Percentiles rank a stretch among this genome's conserved stretches.
phyloP scores from a whole-genome alignment of 2,113 vertebrate species.

The Anthoscopus minutus region DNA sequence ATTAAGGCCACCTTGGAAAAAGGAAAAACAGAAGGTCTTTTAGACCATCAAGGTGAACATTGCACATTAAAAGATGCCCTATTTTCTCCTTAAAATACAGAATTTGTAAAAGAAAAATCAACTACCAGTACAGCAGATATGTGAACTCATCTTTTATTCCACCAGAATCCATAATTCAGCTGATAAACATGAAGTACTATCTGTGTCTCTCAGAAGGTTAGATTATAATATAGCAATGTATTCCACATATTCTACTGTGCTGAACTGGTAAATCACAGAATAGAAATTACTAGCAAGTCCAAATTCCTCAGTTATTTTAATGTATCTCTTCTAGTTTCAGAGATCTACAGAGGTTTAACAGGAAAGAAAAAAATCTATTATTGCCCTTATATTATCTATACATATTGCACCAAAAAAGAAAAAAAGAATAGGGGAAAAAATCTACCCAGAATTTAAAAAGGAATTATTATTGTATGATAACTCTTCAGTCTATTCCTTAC shows the following conservation, averaged over 20 bases:
- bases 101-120: background rate
- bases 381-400: background rate
- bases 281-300: background rate
- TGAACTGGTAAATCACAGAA: background rate
- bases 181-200: background rate
- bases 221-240: background rate
- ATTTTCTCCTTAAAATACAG: background rate
- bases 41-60: background rate
- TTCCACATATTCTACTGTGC: background rate
- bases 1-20: background rate
- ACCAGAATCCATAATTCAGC: background rate
- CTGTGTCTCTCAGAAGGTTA: background rate
- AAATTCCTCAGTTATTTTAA: background rate
- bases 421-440: background rate
- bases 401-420: background rate
- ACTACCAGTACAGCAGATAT: background rate
- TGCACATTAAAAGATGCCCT: background rate
- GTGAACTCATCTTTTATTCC: background rate
- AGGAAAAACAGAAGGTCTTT: background rate
- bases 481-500: background rate
- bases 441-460: background rate
- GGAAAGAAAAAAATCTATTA: background rate
- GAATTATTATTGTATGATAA: background rate
- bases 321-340: background rate
- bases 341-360: background rate